Base-by-base conservation (phyloP, 2,797 vertebrate species). In the Craterocephalus amniculus region DNA sequence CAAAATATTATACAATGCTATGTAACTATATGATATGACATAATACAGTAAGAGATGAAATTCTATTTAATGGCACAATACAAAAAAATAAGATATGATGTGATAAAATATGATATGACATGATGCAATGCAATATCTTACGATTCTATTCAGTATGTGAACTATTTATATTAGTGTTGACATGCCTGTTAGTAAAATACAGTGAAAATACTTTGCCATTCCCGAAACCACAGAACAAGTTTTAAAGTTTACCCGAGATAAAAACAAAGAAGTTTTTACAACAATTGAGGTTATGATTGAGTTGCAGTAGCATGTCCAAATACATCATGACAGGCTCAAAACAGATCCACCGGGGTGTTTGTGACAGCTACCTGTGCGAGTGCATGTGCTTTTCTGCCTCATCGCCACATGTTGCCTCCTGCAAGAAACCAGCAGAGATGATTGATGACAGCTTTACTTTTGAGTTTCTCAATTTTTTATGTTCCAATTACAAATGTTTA, bases 391-490 rank as follows among this genome's bases (percentile, higher is more conserved):
- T 70, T 55, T 80, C 67, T 61, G 11, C 63, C 68, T 73, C 79
- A 76, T 63, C 67, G 59, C 72, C 81, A 79, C 80, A 83, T 75
- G 77, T 77, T 51, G 73, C 80, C 95, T 95, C 89, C 90, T 92
- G 68, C 78, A 88, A 94, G 94, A 95, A 94, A 88, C 68, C 82
- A 69, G 85, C 70, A 69, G 72, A 85, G 87, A 90, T 92, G 92
- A 93, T 90, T 90, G 87, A 94, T 89, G 86, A 88, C 81, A 68
- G 67, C 85, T 92, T 93, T 86, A 93, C 92, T 93, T 83, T 91
- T 92, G 88, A 85, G 88, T 77, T 62, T 16, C 29, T 26, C 29
- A 7, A n/a, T 31, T 22, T 56, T 34, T 27, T 29, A 35, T 52
- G 14, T 34, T 62, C 6, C 26, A 2, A 45, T 56, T 90, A 70